Conservation (phyloP, 1,140 invertebrate species). For the Euura saliciscinereae region DNA sequence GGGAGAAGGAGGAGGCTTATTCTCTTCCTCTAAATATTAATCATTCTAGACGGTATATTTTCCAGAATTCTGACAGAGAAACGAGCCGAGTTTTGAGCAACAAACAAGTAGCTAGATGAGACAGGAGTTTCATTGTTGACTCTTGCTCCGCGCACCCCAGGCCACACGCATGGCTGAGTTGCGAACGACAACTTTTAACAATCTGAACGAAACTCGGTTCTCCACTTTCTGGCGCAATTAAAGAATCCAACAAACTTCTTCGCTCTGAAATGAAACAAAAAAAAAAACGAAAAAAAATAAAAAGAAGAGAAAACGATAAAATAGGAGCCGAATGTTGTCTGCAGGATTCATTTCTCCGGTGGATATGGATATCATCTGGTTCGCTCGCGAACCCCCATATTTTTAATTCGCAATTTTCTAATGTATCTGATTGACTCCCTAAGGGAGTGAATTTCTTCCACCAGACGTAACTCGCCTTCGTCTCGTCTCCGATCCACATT, state of each 20-base stretch:
- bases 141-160: not conserved
- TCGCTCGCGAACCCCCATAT: not conserved
- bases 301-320: not conserved
- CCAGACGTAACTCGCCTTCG: not conserved
- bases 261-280: not conserved
- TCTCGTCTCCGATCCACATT: not conserved
- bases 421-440: slow-evolving; percentile 11
- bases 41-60: no score
- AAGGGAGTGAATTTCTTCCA: not conserved
- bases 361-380: not conserved
- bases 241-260: no score
- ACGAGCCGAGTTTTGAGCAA: not conserved
- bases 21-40: no score
- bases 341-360: no score
- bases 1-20: no score
- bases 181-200: slow-evolving; percentile 1
- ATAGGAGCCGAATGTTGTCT: no score
- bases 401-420: slow-evolving; percentile 13
- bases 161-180: not conserved
- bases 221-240: not conserved
- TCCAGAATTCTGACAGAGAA: no score
- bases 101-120: not conserved
- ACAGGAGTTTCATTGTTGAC: not conserved
- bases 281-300: not conserved
- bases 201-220: not conserved